Base-by-base conservation (phyloP, 2,797 vertebrate species). In the Kryptopterus vitreolus region DNA sequence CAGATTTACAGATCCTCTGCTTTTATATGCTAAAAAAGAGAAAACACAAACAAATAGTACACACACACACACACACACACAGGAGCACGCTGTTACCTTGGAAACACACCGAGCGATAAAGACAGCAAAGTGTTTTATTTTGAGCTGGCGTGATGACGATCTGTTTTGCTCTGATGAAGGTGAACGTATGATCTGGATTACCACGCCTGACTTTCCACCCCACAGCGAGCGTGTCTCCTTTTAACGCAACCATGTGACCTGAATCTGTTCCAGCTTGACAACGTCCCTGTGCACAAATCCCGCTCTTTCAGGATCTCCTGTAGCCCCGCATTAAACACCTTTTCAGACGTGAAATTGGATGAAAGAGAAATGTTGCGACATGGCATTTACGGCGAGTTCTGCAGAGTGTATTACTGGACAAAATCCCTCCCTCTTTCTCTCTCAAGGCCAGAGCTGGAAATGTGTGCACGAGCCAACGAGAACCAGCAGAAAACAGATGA, bases 1-100 rank as follows among this genome's bases (percentile, higher is more conserved):
- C 78, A 22, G 52, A 59, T 79, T 72, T 15, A 83, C 76, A 73
- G 79, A 81, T 69, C 50, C 77, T 81, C 81, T 76, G 78, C 57
- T 81, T 84, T 83, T 83, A 73, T 74, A 81, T 81, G 81, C 76
- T 81, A 75, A 86, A 84, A 10, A 82, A 15, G 68, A 79, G 76
- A 79, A 84, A 84, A 76, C 75, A 80, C 78, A 79, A 83, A 81
- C 71, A 83, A 77, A 83, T 22, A 55, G 77, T 43, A 31, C 59
- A 38, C 38, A 43, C 38, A 43, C 38, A 43, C 71, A 57, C 84
- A 74, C 63, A 74, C 43, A 33, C 70, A 57, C 35, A 29, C 50
- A 12, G 26, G 71, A 77, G 53, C 79, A 78, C 26, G 58, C 50
- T 79, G 84, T 87, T 87, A 81, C 85, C 80, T 70, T 82, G 84